Evolutionary conservation across 2,888 invertebrate genomes (phyloP).

Genomic region (Sicus ferrugineus): DNA sequence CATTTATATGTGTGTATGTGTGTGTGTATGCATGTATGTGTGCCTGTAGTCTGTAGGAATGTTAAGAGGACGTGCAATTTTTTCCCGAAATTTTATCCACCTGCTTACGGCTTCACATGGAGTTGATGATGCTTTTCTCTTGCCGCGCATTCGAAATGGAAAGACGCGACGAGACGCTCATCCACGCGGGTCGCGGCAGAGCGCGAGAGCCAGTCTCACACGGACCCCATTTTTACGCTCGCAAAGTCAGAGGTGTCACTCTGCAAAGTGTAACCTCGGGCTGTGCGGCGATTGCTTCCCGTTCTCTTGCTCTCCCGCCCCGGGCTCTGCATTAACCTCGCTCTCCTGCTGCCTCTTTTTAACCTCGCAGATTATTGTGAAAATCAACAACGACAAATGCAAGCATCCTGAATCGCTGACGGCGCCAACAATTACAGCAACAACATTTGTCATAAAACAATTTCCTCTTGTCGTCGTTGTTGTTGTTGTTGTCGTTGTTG

Average conservation of each 20-base stretch:
- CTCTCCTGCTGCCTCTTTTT: background rate
- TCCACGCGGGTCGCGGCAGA: too few species aligned
- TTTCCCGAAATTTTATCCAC: conserved; percentile 4
- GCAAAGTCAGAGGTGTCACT: too few species aligned
- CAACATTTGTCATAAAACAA: background rate
- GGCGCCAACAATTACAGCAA: conserved; percentile 2
- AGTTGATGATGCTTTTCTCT: background rate
- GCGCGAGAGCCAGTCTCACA: too few species aligned
- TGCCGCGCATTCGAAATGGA: background rate
- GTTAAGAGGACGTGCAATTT: background rate
- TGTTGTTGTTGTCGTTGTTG: background rate
- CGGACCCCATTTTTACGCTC: too few species aligned
- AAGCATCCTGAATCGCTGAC: background rate
- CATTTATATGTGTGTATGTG: background rate
- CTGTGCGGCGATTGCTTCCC: background rate
- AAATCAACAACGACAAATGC: too few species aligned
- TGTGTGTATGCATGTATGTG: background rate
- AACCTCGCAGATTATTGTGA: too few species aligned
- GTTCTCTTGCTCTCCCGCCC: too few species aligned
- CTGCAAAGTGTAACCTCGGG: too few species aligned
- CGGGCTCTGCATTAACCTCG: background rate
- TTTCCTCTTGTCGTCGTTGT: background rate
- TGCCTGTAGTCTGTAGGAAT: background rate
- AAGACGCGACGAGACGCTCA: background rate
- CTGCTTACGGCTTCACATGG: conserved; percentile 3